Evolutionary conservation across 2,888 invertebrate species (phyloP).

Genomic region (Bellardia pandia): DNA sequence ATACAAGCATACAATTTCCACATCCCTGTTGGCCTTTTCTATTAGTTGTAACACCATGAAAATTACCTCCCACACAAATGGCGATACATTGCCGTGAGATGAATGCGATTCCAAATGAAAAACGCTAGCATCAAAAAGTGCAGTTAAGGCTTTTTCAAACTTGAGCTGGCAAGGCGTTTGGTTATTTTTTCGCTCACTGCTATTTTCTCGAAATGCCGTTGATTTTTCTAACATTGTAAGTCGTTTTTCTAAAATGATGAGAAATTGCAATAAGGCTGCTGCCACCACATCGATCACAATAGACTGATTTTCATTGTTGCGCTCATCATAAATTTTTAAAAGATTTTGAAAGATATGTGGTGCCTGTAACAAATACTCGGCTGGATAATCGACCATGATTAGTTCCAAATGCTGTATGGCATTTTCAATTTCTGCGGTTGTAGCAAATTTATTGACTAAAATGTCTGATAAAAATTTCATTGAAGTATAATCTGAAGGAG

Average conservation of each 20-base stretch:
- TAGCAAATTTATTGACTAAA: conserved; percentile 65
- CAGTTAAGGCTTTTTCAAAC: conserved; percentile 74
- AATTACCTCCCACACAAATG: conserved; percentile 73
- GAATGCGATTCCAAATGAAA: conserved; percentile 69
- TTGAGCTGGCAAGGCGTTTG: conserved; percentile 74
- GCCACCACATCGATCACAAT: conserved; percentile 74
- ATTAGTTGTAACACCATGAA: conserved; percentile 69
- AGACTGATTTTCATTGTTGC: conserved; percentile 32
- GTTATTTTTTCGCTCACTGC: background rate
- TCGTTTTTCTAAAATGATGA: conserved; percentile 76
- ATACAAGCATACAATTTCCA: conserved; percentile 62
- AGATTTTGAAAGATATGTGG: conserved; percentile 81
- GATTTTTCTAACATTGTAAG: conserved; percentile 74
- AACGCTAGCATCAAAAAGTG: conserved; percentile 75
- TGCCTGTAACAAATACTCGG: conserved; percentile 82
- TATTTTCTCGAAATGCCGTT: background rate
- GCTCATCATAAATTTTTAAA: conserved; percentile 76
- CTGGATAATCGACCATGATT: conserved; percentile 81
- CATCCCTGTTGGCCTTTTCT: background rate
- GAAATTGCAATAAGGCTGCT: conserved; percentile 74
- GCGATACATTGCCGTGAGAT: conserved; percentile 64
- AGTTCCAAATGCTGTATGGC: conserved; percentile 78
- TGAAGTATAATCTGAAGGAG: conserved; percentile 77
- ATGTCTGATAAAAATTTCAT: conserved; percentile 78
- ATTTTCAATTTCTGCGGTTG: conserved; percentile 75